phyloP scores from a whole-genome alignment of 2,888 invertebrate species.

The Strigamia crassipes region DNA sequence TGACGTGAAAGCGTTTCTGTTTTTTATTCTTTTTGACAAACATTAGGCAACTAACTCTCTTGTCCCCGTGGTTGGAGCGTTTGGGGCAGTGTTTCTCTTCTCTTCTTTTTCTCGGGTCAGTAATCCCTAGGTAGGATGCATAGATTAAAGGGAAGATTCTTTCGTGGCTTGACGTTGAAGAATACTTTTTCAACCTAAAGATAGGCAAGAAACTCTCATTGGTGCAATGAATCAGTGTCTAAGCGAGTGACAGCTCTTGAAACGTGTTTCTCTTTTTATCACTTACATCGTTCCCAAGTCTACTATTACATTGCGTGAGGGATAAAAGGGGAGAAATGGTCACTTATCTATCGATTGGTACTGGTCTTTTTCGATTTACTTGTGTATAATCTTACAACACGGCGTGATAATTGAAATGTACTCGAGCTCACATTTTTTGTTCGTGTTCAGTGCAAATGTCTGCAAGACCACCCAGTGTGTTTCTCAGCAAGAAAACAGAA shows the following conservation, averaged over 20 bases:
- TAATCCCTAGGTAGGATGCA: constrained; percentile 22
- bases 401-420: constrained; percentile 41
- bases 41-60: constrained; percentile 8
- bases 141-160: neutral
- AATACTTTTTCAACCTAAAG: constrained; percentile 21
- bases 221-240: constrained; percentile 37
- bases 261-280: constrained; percentile 32
- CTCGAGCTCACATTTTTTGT: neutral
- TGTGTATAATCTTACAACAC: neutral
- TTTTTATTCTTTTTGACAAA: constrained; percentile 17
- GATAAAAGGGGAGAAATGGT: constrained; percentile 25
- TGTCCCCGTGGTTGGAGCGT: neutral
- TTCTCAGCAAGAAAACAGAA: neutral
- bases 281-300: constrained; percentile 22
- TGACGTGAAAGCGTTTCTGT: constrained; percentile 24
- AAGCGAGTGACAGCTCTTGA: constrained; percentile 34
- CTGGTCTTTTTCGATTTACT: constrained; percentile 24
- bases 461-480: constrained; percentile 22
- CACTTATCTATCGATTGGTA: constrained; percentile 42
- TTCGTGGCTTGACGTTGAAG: constrained; percentile 32
- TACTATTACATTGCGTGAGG: constrained; percentile 33
- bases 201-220: constrained; percentile 7
- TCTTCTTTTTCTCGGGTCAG: neutral
- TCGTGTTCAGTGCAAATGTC: neutral
- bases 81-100: neutral